Base-by-base conservation (phyloP, 2,113 vertebrate species). In the Crotalus tigris region DNA sequence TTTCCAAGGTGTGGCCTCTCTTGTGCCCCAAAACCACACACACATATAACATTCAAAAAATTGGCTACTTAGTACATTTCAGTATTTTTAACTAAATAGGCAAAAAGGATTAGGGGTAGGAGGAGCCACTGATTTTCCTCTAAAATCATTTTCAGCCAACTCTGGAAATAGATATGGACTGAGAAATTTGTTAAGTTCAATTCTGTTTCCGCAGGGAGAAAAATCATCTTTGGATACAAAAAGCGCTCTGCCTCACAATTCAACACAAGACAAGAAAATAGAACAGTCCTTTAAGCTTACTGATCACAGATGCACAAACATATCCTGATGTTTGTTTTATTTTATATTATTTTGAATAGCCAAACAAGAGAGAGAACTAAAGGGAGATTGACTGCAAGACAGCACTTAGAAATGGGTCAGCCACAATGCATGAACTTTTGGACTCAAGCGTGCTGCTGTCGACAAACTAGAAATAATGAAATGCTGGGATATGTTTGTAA, bases 401-500 rank as follows among this genome's bases (percentile, higher is more conserved):
- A 96, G 94, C 94, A 58, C 89, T n/a, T 97, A 97, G 96, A 97
- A 97, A 94, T 97, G 98, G 98, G 97, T 98, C 97, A 97, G 95
- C 95, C 94, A 95, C 97, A 97, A 97, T 98, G 97, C 94, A 75
- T 98, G 97, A 99, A 99, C 98, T 98, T 98, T 98, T 98, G 98
- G 98, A 96, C 98, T 98, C 97, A 97, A 98, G 96, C 98, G 97
- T 97, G 96, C 96, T 96, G 98, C 98, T 98, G 98, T 99, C 98
- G 97, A 91, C 97, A 95, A 97, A 96, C 96, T 96, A 97, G 98
- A 98, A 99, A 98, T 98, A 99, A 99, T 99, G 98, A 98, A 99
- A 98, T 97, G 98, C 99, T 98, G 96, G 98, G 98, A 98, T 99
- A 98, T 98, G 97, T 98, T 99, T 98, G 98, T 98, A 98, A 99